These are phyloP conservation scores for Girardinichthys multiradiatus DNA, from an alignment of 2,113 vertebrate species.

Conservation along the genomic window DNA sequence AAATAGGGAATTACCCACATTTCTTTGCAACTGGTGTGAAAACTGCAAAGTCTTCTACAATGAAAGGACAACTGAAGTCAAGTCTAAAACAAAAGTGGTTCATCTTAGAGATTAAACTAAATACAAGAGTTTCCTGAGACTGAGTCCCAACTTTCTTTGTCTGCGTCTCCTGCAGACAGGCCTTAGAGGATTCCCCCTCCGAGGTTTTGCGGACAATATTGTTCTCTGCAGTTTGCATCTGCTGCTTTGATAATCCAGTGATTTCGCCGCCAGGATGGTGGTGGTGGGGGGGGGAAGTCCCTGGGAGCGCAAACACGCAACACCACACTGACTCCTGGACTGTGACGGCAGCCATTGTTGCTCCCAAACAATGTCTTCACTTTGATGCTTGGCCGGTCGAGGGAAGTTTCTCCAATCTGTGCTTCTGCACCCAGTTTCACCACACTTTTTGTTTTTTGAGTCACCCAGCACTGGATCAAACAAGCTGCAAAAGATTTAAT, in stretches of 20 bases:
- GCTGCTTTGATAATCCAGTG: conserved; percentile 81
- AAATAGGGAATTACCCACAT: not conserved
- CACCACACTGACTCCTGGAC: conserved; percentile 86
- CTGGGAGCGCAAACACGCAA: conserved; percentile 79
- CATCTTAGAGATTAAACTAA: not conserved
- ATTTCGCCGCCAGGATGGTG: conserved; percentile 73
- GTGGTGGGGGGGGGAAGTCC: conserved; percentile 65
- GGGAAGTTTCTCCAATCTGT: conserved; percentile 68
- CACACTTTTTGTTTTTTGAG: not conserved
- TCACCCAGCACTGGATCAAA: conserved; percentile 13
- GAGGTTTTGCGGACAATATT: conserved; percentile 62
- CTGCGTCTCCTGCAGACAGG: conserved; percentile 39
- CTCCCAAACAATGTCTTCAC: conserved; percentile 91
- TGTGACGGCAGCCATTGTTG: conserved; percentile 91
- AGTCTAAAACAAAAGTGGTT: not conserved
- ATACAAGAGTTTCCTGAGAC: conserved; percentile 14
- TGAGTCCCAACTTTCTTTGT: conserved; percentile 53
- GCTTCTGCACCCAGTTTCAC: conserved; percentile 25
- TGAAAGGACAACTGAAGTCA: not conserved
- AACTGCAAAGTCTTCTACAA: not conserved
- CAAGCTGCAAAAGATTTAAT: conserved; percentile 1
- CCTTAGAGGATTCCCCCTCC: conserved; percentile 64
- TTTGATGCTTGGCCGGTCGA: conserved; percentile 82
- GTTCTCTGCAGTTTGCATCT: conserved; percentile 74
- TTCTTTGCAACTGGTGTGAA: not conserved